Evolutionary conservation across 2,797 vertebrate species (phyloP).

Genomic region (Yasuhikotakia modesta): DNA sequence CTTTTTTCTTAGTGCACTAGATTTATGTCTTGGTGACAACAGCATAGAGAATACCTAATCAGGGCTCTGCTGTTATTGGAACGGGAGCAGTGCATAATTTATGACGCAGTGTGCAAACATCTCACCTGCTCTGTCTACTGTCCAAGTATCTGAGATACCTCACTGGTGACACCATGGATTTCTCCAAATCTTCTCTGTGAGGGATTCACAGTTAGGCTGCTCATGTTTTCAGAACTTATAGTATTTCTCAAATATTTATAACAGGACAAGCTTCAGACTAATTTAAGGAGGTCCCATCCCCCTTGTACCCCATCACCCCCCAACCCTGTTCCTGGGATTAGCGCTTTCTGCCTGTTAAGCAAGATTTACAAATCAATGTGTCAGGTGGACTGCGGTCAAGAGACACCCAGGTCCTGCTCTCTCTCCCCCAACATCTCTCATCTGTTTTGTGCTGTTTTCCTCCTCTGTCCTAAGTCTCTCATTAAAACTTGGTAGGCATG

Average conservation of each 20-base stretch:
- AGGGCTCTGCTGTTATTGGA: conserved; percentile 73
- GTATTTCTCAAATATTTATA: conserved; percentile 55
- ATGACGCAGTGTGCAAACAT: conserved; percentile 62
- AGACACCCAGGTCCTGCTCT: conserved; percentile 68
- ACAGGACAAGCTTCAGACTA: conserved; percentile 72
- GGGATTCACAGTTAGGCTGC: conserved; percentile 56
- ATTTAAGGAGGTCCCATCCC: conserved; percentile 48
- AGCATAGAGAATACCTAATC: conserved; percentile 72
- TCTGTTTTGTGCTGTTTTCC: conserved; percentile 43
- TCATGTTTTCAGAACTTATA: conserved; percentile 43
- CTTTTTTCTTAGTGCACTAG: conserved; percentile 48
- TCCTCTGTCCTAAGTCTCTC: conserved; percentile 72
- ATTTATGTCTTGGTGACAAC: conserved; percentile 72
- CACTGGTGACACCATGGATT: conserved; percentile 19
- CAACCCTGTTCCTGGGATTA: conserved; percentile 71
- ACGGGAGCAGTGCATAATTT: conserved; percentile 80
- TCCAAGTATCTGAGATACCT: conserved; percentile 61
- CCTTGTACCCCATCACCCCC: conserved; percentile 2
- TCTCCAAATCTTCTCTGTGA: conserved; percentile 23
- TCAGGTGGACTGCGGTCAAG: conserved; percentile 82
- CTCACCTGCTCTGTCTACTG: conserved; percentile 68
- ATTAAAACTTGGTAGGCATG: conserved; percentile 80
- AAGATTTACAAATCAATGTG: conserved; percentile 85
- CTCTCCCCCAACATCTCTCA: conserved; percentile 37
- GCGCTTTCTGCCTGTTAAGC: conserved; percentile 82